Base-by-base conservation (phyloP, 2,797 vertebrate genomes). In the Melanotaenia pygmaea region DNA sequence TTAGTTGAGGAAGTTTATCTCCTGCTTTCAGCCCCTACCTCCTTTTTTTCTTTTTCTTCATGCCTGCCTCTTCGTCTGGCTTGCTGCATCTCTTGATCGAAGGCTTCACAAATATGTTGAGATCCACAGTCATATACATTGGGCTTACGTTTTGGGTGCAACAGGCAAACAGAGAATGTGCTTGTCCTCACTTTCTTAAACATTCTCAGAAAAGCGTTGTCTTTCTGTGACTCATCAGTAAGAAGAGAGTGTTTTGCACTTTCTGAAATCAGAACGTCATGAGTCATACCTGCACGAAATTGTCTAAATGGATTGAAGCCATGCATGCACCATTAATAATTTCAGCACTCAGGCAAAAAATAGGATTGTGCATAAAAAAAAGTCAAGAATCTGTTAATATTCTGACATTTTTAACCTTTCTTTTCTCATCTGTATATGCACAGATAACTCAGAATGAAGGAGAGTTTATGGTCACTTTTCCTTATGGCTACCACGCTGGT, bases 391-490 rank as follows among this genome's bases (percentile, higher is more conserved):
- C 22, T 4, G 28, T 58, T 20, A 8, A 20, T 32, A 11, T 2
- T 28, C 2, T 32, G 10, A 35, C 12, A 63, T 64, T 24, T 50
- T 9, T 51, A 12, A 30, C 2, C 2, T 10, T 34, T 18, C 35
- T 4, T 34, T 0, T 38, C n/a, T 5, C 59, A 0, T 76, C 0
- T 80, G n/a, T 47, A 4, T 76, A 0, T 79, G 24, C 81, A 3
- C 92, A 99, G 98, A 95, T 99, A 84, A 99, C 98, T 3, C 98
- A 99, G 85, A 96, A 98, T 28, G 97, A 97, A 0, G 98, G 98
- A 0, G 98, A 99, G 86, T 99, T 99, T n/a, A 99, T 99, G 97
- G 83, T 99, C 75, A 99, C 98, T 0, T 99, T 99, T 70, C 98
- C 98, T 1, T 99, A 99, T 0, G 98, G 98, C 38, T 99, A 99